Evolutionary conservation across 2,113 vertebrate genomes (phyloP), one percentile per base, ranked within the genome.

Genomic region (Elephas maximus): DNA sequence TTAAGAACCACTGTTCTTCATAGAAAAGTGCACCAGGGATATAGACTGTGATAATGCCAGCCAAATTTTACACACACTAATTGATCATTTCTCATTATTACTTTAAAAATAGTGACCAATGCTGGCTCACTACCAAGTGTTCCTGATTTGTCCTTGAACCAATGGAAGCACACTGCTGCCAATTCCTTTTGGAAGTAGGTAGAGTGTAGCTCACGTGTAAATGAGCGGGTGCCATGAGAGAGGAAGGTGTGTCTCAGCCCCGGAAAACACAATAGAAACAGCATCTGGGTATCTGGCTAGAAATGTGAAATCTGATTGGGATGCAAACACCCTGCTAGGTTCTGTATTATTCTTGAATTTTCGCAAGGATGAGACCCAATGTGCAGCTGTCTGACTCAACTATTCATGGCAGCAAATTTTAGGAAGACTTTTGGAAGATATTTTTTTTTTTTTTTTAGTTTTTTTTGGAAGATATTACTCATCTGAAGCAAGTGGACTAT

Each of bases 401-500:
- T 9, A 30, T 28, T 78, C 77, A 51, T 18, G n/a, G 20, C 33
- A 94, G 71, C 53, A n/a, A 33, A 90, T 92, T 94, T 41, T 90
- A 28, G 28, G 57, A 95, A 88, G 37, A 6, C 51, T 57, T 88
- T 93, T 86, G 41, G 37, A 87, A 92, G 79, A 83, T 67, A 67
- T 23, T 87, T n/a, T n/a, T n/a, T n/a, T n/a, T n/a, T n/a, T n/a
- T n/a, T n/a, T n/a, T n/a, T n/a, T n/a, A n/a, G n/a, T n/a, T n/a
- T n/a, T n/a, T 57, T 88, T 93, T 86, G 41, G 37, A 87, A 92
- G 79, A 83, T 67, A 67, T 23, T 87, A 6, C 86, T 71, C 90
- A 48, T 76, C 51, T 78, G n/a, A n/a, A 44, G 14, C 41, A 76
- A 45, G 23, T 57, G 60, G 17, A 20, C 65, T 33, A 69, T 91